phyloP scores from a whole-genome alignment of 2,888 invertebrate genomes.

The Leucoptera coffeella region DNA sequence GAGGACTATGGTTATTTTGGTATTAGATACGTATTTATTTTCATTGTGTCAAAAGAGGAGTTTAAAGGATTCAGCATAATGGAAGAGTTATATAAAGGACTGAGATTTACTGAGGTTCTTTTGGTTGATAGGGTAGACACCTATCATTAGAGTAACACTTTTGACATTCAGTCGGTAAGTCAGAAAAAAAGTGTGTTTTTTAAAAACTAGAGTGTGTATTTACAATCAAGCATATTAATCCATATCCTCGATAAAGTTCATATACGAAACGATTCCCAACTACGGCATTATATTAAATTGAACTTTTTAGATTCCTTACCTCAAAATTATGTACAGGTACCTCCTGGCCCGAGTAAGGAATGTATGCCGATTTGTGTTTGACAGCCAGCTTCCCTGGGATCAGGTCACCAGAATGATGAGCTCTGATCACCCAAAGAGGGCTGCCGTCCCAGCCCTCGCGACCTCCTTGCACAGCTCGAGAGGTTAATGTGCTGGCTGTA shows the following conservation, averaged over 20 bases:
- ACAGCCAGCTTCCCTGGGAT: constrained; percentile 39
- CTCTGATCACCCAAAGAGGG: constrained; percentile 38
- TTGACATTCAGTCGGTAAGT: too few species aligned
- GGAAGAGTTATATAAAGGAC: too few species aligned
- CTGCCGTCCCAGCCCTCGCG: constrained; percentile 46
- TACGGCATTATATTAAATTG: not conserved
- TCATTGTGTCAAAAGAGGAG: too few species aligned
- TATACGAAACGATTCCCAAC: not conserved
- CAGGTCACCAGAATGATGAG: constrained; percentile 34
- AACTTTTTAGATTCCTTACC: constrained; percentile 12
- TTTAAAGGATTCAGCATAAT: too few species aligned
- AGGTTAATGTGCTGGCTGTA: constrained; percentile 15
- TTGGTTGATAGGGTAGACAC: too few species aligned
- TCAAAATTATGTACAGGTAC: constrained; percentile 37
- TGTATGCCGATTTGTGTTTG: constrained; percentile 30
- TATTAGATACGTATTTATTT: too few species aligned
- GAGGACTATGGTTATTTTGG: too few species aligned
- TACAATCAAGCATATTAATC: too few species aligned
- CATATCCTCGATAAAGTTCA: not conserved
- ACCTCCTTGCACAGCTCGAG: constrained; percentile 35
- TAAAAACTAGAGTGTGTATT: too few species aligned
- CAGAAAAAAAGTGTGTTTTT: too few species aligned
- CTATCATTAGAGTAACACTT: too few species aligned
- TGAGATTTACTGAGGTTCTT: too few species aligned
- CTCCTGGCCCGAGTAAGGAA: constrained; percentile 31